A percentile compares a stretch with the other conserved stretches of the same genome.
These are phyloP conservation scores for Cacatua alba DNA, from an alignment of 2,113 vertebrate species.

Conservation along the genomic window DNA sequence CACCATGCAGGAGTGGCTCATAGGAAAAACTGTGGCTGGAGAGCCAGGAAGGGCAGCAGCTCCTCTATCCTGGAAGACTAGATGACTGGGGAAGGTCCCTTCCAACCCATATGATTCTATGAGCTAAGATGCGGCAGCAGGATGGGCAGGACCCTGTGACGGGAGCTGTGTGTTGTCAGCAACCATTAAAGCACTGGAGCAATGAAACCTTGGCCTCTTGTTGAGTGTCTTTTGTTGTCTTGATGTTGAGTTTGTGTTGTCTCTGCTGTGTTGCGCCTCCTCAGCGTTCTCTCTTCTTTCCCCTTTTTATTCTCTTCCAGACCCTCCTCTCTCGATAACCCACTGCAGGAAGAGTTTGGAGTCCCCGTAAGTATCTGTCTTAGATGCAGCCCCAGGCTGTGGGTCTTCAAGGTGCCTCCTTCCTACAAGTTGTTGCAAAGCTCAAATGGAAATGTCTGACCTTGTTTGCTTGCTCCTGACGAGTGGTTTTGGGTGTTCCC, in stretches of 20 bases:
- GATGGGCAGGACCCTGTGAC: slow-evolving; percentile 27
- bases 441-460: neutral
- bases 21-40: neutral
- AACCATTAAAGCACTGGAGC: slow-evolving; percentile 62
- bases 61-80: neutral
- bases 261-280: slow-evolving; percentile 27
- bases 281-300: slow-evolving; percentile 70
- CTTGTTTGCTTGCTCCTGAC: neutral
- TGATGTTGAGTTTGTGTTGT: slow-evolving; percentile 40
- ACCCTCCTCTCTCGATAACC: slow-evolving; percentile 98
- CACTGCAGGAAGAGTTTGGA: slow-evolving; percentile 99
- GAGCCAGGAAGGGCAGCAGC: neutral
- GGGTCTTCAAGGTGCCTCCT: neutral
- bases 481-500: neutral
- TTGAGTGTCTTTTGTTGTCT: slow-evolving; percentile 60
- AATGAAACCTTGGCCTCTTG: slow-evolving; percentile 62
- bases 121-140: neutral
- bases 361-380: slow-evolving; percentile 92
- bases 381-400: neutral
- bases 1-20: neutral
- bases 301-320: slow-evolving; percentile 76
- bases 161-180: slow-evolving; percentile 56
- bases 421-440: neutral
- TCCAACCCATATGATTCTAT: neutral
- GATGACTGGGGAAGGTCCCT: neutral